Evolutionary conservation across 2,113 vertebrate genomes (phyloP).

Genomic region (Chaenogobius annularis): DNA sequence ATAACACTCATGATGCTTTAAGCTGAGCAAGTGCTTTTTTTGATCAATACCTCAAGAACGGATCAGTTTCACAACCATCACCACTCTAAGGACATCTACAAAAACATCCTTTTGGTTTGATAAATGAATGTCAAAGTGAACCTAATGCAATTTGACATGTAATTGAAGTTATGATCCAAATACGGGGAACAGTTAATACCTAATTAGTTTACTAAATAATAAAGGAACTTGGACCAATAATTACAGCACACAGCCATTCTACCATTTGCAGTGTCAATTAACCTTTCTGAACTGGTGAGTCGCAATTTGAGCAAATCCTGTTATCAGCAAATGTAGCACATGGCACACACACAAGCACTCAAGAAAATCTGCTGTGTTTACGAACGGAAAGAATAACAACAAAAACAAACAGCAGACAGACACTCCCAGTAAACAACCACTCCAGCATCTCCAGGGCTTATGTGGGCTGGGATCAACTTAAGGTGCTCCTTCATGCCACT

Average conservation of each 20-base stretch:
- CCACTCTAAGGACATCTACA: slow-evolving; percentile 74
- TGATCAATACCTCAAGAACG: slow-evolving; percentile 62
- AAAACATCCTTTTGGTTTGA: slow-evolving; percentile 68
- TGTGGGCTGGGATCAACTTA: slow-evolving; percentile 70
- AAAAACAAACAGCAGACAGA: slow-evolving; percentile 76
- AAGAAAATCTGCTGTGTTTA: slow-evolving; percentile 75
- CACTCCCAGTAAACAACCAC: slow-evolving; percentile 72
- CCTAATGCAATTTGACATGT: slow-evolving; percentile 76
- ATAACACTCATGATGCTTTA: slow-evolving; percentile 33
- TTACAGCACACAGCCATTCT: slow-evolving; percentile 76
- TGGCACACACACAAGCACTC: slow-evolving; percentile 66
- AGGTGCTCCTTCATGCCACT: slow-evolving; percentile 71
- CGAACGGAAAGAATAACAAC: slow-evolving; percentile 72
- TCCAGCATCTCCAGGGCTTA: slow-evolving; percentile 68
- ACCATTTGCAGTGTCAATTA: slow-evolving; percentile 77
- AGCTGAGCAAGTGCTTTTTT: slow-evolving; percentile 45
- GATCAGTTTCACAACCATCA: slow-evolving; percentile 62
- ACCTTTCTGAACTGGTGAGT: slow-evolving; percentile 79
- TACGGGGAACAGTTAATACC: slow-evolving; percentile 67
- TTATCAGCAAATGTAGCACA: slow-evolving; percentile 83
- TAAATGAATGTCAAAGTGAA: slow-evolving; percentile 74
- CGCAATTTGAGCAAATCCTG: slow-evolving; percentile 79
- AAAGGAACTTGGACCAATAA: slow-evolving; percentile 79
- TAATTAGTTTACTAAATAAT: slow-evolving; percentile 80
- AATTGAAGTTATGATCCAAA: slow-evolving; percentile 77